A percentile compares a stretch with the other conserved stretches of the same genome.
phyloP scores from a whole-genome alignment of 2,797 vertebrate genomes.

The Acestrorhynchus altus region DNA sequence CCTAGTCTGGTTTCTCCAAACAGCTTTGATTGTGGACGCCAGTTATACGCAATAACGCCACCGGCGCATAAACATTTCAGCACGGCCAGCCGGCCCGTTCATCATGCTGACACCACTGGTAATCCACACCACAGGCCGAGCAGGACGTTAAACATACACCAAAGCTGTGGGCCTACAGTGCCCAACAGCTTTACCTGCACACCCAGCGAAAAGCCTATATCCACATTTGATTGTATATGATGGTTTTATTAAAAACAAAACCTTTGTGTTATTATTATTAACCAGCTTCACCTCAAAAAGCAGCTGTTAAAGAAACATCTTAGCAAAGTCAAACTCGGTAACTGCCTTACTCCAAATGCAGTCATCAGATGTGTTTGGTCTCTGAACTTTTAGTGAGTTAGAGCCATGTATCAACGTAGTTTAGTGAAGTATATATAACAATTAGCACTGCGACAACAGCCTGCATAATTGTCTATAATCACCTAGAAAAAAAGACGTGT shows the following conservation, averaged over 20 bases:
- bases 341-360: not conserved
- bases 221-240: slow-evolving; percentile 1
- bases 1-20: slow-evolving; percentile 48
- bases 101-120: slow-evolving; percentile 79
- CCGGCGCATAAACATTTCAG: slow-evolving; percentile 80
- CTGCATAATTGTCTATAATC: no score
- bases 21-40: slow-evolving; percentile 62
- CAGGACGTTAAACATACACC: slow-evolving; percentile 44
- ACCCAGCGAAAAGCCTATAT: not conserved
- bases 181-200: not conserved
- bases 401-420: no score
- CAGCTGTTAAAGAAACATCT: not conserved
- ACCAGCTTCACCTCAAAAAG: no score
- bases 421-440: no score
- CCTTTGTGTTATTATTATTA: not conserved
- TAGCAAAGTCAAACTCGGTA: not conserved
- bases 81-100: slow-evolving; percentile 69
- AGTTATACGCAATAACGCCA: slow-evolving; percentile 83
- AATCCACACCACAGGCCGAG: slow-evolving; percentile 71
- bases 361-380: not conserved
- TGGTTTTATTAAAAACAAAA: not conserved
- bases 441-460: no score
- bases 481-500: no score
- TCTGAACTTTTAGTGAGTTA: not conserved
- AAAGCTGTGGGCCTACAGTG: not conserved